Base-by-base conservation (phyloP, 2,888 invertebrate species). In the Drosophila pegasa region DNA sequence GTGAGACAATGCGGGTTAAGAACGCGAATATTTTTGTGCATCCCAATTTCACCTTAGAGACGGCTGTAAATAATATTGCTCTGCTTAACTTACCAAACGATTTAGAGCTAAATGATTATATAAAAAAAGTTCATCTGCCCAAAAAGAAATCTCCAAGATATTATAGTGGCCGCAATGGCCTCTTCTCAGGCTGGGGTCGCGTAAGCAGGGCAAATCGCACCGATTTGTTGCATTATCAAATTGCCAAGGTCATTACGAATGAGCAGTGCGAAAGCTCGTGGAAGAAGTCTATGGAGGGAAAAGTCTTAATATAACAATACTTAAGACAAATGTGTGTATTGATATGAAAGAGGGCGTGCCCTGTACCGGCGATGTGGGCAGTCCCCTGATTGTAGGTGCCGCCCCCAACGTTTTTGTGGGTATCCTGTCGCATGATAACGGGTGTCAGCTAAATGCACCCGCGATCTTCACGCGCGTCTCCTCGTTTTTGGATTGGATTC, bases 361-460 rank as follows among this genome's bases (percentile, higher is more conserved):
- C 0, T 83, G 82, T 45, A 37, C 9, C 1, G 82, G 82, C 1
- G 82, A 83, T 12, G 88, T 87, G 3, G 82, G 82, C 0, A 74
- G 82, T 2, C 88, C 82, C 0, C 33, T 83, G 7, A 66, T 88
- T 0, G 48, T 83, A 1, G 35, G 25, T 12, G 80, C 76, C 51
- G 59, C 51, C n/a, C 52, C 69, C 0, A 25, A 12, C 7, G 76
- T 73, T 4, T 1, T 88, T 3, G 73, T 82, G n/a, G 82, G 82
- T 0, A 31, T 82, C n/a, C 76, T 82, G 1, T 88, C 82, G 0
- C 88, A 86, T 25, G 82, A 88, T 0, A 82, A 10, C 20, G 88
- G 88, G 7, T 82, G 88, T 20, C 20, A 31, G 14, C 8, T 65
- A 1, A 57, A 35, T 7, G 9, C 83, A n/a, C 87, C 82, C 0